These are phyloP conservation scores for Varroa destructor DNA, from an alignment of 1,140 invertebrate genomes.

Conservation along the genomic window DNA sequence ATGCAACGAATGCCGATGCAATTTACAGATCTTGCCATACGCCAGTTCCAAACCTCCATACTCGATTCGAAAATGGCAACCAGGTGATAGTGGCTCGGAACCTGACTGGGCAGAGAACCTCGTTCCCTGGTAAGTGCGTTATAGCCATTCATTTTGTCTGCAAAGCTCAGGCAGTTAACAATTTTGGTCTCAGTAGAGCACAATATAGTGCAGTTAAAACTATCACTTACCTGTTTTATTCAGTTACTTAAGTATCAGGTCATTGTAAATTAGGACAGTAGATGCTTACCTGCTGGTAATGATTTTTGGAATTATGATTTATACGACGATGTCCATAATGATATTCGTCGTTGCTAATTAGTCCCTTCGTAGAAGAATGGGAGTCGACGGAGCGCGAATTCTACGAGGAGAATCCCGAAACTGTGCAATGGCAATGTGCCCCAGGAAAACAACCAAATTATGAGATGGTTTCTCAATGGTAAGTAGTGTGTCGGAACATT, in stretches of 20 bases:
- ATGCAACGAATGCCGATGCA: neutral
- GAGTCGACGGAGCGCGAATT: neutral
- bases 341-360: neutral
- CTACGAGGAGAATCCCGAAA: constrained; percentile 12
- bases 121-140: neutral
- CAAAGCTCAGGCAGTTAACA: neutral
- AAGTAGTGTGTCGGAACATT: too few relatives aligned
- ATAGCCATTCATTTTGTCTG: neutral
- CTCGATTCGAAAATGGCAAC: constrained; percentile 10
- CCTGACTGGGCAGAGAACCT: neutral
- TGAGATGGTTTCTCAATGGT: too few relatives aligned
- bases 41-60: constrained; percentile 12
- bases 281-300: too few relatives aligned
- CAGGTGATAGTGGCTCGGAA: neutral
- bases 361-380: constrained; percentile 23
- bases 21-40: constrained; percentile 10
- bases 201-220: neutral
- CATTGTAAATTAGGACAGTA: too few relatives aligned
- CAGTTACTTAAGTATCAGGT: neutral
- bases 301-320: too few relatives aligned
- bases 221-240: neutral
- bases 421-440: neutral
- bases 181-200: neutral
- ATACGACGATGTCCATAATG: too few relatives aligned
- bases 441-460: too few relatives aligned